Evolutionary conservation across 1,140 invertebrate species (phyloP).

Genomic region (Drosophila tsacasi): DNA sequence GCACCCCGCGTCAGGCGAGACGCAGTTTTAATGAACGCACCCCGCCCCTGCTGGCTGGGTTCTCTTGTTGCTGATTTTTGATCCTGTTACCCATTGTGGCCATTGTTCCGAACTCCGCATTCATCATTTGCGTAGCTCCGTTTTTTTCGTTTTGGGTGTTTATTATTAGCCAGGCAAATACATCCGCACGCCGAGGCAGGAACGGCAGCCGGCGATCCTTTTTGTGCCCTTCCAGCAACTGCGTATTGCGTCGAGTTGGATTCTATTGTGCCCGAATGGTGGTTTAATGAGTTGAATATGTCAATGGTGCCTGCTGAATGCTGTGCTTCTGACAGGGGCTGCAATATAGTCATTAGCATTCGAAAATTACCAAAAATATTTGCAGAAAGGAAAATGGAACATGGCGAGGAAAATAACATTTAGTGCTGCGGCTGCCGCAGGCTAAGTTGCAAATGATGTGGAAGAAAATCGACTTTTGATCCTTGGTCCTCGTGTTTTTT

Average conservation of each 20-base stretch:
- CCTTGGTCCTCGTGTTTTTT: neutral
- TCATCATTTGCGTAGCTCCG: slow-evolving; percentile 43
- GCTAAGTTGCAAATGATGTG: slow-evolving; percentile 11
- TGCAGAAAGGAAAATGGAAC: slow-evolving; percentile 21
- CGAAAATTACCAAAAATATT: slow-evolving; percentile 65
- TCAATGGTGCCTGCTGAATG: slow-evolving; percentile 52
- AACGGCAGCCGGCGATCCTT: slow-evolving; percentile 40
- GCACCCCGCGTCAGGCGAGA: slow-evolving; percentile 47
- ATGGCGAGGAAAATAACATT: slow-evolving; percentile 24
- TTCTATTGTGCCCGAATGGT: slow-evolving; percentile 63
- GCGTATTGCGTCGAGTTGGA: slow-evolving; percentile 8
- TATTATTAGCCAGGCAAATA: slow-evolving; percentile 81
- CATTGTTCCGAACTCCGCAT: slow-evolving; percentile 72
- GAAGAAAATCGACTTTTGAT: neutral
- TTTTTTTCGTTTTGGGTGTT: slow-evolving; percentile 51
- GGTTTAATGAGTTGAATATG: slow-evolving; percentile 81
- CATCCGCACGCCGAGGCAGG: slow-evolving; percentile 57
- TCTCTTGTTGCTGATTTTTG: slow-evolving; percentile 75
- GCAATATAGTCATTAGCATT: slow-evolving; percentile 69
- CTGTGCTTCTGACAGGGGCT: slow-evolving; percentile 28
- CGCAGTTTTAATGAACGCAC: slow-evolving; percentile 75
- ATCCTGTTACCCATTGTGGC: slow-evolving; percentile 78
- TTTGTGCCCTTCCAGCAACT: slow-evolving; percentile 27
- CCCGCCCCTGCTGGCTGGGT: slow-evolving; percentile 10
- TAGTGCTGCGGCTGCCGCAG: slow-evolving; percentile 17